Base-by-base conservation (phyloP, 2,113 vertebrate species). In the Patagioenas fasciata region DNA sequence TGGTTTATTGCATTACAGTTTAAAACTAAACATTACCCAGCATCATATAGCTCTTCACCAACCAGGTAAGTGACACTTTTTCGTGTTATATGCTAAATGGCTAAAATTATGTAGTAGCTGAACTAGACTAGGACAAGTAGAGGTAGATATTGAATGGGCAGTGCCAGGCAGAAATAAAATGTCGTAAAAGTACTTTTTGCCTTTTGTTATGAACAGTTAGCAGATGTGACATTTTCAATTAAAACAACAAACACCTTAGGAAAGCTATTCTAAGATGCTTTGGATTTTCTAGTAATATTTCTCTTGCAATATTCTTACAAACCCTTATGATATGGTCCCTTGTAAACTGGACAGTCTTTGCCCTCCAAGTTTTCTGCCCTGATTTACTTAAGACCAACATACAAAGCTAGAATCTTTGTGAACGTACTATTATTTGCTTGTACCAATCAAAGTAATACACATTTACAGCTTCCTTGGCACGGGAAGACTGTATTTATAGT, bases 1-100 rank as follows among this genome's bases (percentile, higher is more conserved):
- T 95, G 77, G 40, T 90, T 96, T 96, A 96, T 96, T 97, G 95
- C 96, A 86, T 96, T 95, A 95, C 91, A 95, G 73, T 96, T 95
- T 90, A 64, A 91, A 92, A 89, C 77, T 71, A 91, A 95, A 88
- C 54, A 23, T 86, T 75, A 71, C 8, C 90, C 88, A 90, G 88
- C 79, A 40, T 91, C 79, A 56, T 42, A 95, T 79, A 89, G 86
- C 89, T 89, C 71, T 71, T 93, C 92, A 93, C 56, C 57, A 3
- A 86, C 57, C 82, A 91, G 77, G 90, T 66, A 86, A 90, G 78
- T 85, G 57, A 90, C 88, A 74, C 53, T 87, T 93, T 53, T 77
- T 36, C 32, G 3, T 26, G 47, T 60, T 93, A 38, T 38, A 77
- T 80, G 51, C 71, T 95, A 82, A 95, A 94, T 80, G 85, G 85